Conservation (phyloP, 2,113 vertebrate species). For the Laticauda laticaudata region DNA sequence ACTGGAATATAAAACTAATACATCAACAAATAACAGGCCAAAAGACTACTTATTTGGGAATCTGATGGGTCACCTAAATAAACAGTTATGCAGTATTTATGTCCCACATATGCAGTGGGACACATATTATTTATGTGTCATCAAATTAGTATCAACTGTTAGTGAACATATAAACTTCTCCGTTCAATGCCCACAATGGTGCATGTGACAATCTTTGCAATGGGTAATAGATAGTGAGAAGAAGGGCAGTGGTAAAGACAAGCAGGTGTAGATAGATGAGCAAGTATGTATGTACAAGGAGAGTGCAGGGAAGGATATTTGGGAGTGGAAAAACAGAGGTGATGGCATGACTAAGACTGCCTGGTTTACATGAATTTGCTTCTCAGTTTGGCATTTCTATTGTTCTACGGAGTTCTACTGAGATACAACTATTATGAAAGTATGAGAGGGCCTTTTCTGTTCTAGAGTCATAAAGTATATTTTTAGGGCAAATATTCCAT, state of each 20-base stretch:
- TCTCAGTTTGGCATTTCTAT: background rate
- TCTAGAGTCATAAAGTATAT: background rate
- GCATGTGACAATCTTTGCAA: background rate
- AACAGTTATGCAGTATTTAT: too few relatives aligned
- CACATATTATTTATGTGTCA: background rate
- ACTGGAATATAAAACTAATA: background rate
- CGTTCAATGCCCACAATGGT: background rate
- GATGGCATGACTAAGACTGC: background rate
- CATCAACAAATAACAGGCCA: background rate
- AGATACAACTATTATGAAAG: background rate
- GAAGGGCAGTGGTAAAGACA: background rate
- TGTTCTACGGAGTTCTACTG: background rate
- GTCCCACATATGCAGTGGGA: too few relatives aligned
- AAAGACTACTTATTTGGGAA: background rate
- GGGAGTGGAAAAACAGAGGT: background rate
- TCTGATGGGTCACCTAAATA: background rate
- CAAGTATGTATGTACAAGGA: background rate
- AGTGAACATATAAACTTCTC: background rate
- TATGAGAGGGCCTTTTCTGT: background rate
- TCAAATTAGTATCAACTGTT: background rate
- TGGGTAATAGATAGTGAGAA: background rate
- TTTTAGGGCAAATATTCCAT: background rate
- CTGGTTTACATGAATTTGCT: background rate
- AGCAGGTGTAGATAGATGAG: background rate
- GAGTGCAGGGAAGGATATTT: background rate